Percentiles rank a stretch among this genome's conserved stretches.
Evolutionary conservation across 2,888 invertebrate genomes (phyloP).

Genomic region (Nemotelus pantherinus): DNA sequence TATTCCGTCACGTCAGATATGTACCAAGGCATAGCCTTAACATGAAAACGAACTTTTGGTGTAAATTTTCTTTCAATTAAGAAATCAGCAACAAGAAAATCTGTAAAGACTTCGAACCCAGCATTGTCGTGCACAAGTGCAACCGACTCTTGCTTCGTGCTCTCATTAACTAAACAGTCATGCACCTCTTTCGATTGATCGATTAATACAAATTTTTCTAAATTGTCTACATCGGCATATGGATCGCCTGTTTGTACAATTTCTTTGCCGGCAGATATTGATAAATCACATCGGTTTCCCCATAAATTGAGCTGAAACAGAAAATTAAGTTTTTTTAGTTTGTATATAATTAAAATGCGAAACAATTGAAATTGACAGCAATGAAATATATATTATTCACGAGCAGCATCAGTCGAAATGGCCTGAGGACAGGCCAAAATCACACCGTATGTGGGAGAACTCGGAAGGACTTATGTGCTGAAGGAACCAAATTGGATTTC

Average conservation of each 20-base stretch:
- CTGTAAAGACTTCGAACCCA: constrained; percentile 92
- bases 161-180: constrained; percentile 60
- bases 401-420: no score
- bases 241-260: constrained; percentile 68
- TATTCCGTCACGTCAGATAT: constrained; percentile 84
- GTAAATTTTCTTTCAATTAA: constrained; percentile 72
- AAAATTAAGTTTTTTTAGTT: not conserved
- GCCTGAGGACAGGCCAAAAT: no score
- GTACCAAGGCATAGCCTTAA: constrained; percentile 94
- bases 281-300: constrained; percentile 96
- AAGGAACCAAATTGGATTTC: no score
- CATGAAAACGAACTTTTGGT: constrained; percentile 81
- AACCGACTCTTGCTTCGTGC: constrained; percentile 59
- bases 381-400: no score
- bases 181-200: constrained; percentile 71
- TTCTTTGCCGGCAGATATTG: constrained; percentile 79
- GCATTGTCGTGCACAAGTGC: constrained; percentile 92
- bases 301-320: constrained; percentile 78
- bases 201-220: constrained; percentile 71
- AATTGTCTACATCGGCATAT: constrained; percentile 67
- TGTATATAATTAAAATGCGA: not conserved
- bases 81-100: constrained; percentile 87
- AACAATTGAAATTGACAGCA: not conserved
- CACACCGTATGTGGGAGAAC: no score
- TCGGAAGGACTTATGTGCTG: no score